Percentiles rank a stretch among this genome's conserved stretches.
Evolutionary conservation across 1,140 invertebrate genomes (phyloP).

Genomic region (Monomorium pharaonis): DNA sequence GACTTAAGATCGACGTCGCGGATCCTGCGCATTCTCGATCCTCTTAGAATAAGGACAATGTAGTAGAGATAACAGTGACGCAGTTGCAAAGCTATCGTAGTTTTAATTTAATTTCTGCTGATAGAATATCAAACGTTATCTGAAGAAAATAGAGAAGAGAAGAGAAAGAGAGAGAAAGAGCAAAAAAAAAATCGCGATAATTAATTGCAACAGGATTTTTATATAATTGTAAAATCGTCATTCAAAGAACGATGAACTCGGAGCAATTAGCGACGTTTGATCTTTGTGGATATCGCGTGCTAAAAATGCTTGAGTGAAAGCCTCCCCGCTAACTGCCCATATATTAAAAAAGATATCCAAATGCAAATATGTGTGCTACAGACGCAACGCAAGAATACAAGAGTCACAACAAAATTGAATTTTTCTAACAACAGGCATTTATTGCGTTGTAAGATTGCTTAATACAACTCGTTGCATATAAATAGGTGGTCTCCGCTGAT

Average conservation of each 20-base stretch:
- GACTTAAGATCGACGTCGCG: conserved; percentile 4
- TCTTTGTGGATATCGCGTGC: background rate
- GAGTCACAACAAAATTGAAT: conserved; percentile 60
- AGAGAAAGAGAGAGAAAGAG: background rate
- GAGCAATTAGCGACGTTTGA: background rate
- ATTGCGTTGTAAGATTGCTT: conserved; percentile 61
- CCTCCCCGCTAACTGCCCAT: background rate
- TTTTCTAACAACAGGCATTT: conserved; percentile 62
- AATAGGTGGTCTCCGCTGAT: conserved; percentile 33
- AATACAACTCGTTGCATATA: conserved; percentile 59
- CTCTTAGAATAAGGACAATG: background rate
- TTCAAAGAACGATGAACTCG: background rate
- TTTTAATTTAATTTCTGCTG: background rate
- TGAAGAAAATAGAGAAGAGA: background rate
- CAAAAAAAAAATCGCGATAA: background rate
- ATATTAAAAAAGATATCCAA: conserved; percentile 14
- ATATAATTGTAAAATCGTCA: background rate
- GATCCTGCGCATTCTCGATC: background rate
- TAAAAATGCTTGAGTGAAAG: background rate
- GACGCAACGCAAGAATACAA: conserved; percentile 37
- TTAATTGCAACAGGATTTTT: background rate
- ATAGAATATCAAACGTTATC: background rate
- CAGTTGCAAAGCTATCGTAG: background rate
- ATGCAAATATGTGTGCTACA: background rate
- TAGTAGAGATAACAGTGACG: background rate